phyloP scores from a whole-genome alignment of 2,797 vertebrate species.

The Tokudaia tokunoshimensis region DNA sequence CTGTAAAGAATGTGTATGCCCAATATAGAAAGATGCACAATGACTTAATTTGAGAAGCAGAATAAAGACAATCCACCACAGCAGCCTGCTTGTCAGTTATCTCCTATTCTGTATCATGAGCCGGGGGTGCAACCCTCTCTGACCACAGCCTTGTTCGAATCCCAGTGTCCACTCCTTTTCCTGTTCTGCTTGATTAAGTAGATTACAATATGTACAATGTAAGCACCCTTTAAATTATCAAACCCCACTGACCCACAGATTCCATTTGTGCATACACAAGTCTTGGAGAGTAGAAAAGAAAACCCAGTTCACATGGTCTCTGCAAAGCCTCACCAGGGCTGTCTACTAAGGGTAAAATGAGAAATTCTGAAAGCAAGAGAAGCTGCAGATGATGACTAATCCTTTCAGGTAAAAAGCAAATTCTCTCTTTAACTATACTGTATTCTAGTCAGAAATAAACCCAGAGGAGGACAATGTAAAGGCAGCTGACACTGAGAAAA shows the following conservation, averaged over 20 bases:
- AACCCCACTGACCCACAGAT: not conserved
- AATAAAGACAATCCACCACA: slow-evolving; percentile 46
- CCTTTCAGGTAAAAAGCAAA: slow-evolving; percentile 29
- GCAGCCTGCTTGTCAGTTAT: slow-evolving; percentile 62
- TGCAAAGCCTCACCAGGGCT: slow-evolving; percentile 18
- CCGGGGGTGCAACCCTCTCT: slow-evolving; percentile 17
- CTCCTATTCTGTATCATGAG: slow-evolving; percentile 21
- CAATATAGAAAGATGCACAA: slow-evolving; percentile 60
- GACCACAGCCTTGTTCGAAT: slow-evolving; percentile 27
- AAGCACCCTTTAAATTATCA: slow-evolving; percentile 23
- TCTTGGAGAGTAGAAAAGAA: slow-evolving; percentile 61
- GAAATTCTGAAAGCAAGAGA: slow-evolving; percentile 71
- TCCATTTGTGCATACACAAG: not conserved
- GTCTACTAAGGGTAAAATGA: slow-evolving; percentile 61
- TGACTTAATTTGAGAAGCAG: slow-evolving; percentile 70
- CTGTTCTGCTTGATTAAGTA: slow-evolving; percentile 58
- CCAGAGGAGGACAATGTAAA: not conserved
- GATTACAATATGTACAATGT: not conserved
- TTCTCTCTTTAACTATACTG: slow-evolving; percentile 60
- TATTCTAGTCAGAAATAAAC: slow-evolving; percentile 61
- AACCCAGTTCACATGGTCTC: slow-evolving; percentile 5
- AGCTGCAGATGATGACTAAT: slow-evolving; percentile 45
- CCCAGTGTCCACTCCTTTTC: not conserved
- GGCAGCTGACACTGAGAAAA: slow-evolving; percentile 43
- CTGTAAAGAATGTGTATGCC: slow-evolving; percentile 22